Evolutionary conservation across 64 coral and sea anemone species (phyloP).

Genomic region (Montipora cactus): DNA sequence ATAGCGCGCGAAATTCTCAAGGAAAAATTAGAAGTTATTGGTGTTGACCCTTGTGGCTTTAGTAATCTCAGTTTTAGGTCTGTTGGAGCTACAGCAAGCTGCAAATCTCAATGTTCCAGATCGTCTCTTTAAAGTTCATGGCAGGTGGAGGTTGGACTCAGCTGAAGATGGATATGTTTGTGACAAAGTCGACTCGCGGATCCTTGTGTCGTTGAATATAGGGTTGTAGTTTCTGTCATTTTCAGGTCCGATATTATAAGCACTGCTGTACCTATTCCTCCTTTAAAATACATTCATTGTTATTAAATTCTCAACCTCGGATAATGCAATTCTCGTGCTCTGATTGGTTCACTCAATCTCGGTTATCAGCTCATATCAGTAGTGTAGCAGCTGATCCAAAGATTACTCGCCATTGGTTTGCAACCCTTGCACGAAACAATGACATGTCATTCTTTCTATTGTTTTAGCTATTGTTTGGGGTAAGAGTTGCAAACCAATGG

Average conservation of each 20-base stretch:
- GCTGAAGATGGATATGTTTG: not conserved
- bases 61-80: no score
- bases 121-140: not conserved
- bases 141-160: not conserved
- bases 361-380: not conserved
- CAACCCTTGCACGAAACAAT: no score
- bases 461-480: no score
- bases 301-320: no score
- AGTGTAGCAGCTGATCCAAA: no score
- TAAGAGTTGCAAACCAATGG: no score
- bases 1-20: not conserved
- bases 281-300: not conserved
- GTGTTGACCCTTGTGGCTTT: no score
- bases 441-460: no score
- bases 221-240: no score
- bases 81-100: not conserved
- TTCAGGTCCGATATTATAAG: not conserved
- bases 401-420: no score
- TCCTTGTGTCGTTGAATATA: not conserved
- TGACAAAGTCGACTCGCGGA: not conserved
- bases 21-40: no score
- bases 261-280: not conserved
- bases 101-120: not conserved
- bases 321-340: no score
- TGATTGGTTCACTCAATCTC: not conserved